Conservation (phyloP, 2,113 vertebrate genomes). For the Chiloscyllium plagiosum region DNA sequence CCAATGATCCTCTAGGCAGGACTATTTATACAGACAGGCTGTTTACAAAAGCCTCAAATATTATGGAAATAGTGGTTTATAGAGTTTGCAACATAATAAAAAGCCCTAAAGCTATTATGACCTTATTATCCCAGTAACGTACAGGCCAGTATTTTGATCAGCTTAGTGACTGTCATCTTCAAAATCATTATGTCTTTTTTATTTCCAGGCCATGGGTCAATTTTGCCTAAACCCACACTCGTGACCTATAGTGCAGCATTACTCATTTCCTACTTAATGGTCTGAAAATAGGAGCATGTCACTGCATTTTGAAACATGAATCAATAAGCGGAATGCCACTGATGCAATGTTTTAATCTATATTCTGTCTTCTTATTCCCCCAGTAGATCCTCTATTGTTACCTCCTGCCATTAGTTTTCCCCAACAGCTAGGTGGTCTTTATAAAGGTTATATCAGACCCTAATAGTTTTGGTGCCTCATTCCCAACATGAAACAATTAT, state of each 20-base stretch:
- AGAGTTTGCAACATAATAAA: slow-evolving; percentile 29
- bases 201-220: slow-evolving; percentile 30
- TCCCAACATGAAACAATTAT: background rate
- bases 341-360: slow-evolving; percentile 19
- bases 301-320: slow-evolving; percentile 35
- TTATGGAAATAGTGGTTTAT: slow-evolving; percentile 25
- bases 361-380: slow-evolving; percentile 23
- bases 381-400: background rate
- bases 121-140: slow-evolving; percentile 22
- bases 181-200: slow-evolving; percentile 34
- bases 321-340: slow-evolving; percentile 21
- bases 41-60: slow-evolving; percentile 5
- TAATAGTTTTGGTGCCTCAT: background rate
- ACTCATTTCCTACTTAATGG: slow-evolving; percentile 35
- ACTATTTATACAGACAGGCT: slow-evolving; percentile 20
- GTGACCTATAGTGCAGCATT: slow-evolving; percentile 29
- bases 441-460: background rate
- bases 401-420: background rate
- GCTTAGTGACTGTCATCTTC: slow-evolving; percentile 20
- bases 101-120: background rate
- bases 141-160: slow-evolving; percentile 18
- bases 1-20: background rate
- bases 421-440: background rate
- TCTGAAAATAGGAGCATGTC: slow-evolving; percentile 34
- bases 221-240: slow-evolving; percentile 34